Conservation (phyloP, 2,888 invertebrate species). For the Hyppa rectilinea region DNA sequence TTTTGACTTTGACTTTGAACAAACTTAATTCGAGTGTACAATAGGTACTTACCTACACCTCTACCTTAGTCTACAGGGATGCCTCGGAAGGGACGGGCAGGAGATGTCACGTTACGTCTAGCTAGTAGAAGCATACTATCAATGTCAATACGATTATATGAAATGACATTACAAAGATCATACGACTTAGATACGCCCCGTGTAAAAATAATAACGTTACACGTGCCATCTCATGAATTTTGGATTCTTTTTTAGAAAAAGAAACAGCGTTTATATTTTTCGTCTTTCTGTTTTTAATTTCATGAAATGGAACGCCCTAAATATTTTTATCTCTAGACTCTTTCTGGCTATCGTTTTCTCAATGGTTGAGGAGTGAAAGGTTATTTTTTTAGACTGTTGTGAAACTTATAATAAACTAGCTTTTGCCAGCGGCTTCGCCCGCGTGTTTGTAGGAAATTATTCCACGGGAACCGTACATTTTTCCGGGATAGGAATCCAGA, state of each 20-base stretch:
- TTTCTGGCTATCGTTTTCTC: not conserved
- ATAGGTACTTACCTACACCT: no score
- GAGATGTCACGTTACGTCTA: not conserved
- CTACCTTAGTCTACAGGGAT: no score
- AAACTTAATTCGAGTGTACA: no score
- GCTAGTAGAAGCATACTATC: not conserved
- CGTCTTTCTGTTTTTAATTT: constrained; percentile 35
- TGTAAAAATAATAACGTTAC: not conserved
- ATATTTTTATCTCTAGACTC: constrained; percentile 1
- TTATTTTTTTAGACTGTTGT: not conserved
- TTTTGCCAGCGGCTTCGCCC: no score
- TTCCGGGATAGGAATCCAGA: no score
- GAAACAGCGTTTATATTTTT: constrained; percentile 39
- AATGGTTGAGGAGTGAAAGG: not conserved
- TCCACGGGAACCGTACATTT: no score
- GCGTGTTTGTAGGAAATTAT: no score
- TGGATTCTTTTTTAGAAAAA: constrained; percentile 45
- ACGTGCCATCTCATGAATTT: constrained; percentile 18
- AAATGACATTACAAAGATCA: not conserved
- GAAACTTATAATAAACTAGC: no score
- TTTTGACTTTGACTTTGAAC: no score
- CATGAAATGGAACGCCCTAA: constrained; percentile 14
- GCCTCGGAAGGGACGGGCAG: no score
- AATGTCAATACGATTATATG: not conserved
- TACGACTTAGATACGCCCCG: not conserved